Evolutionary conservation across 2,113 vertebrate genomes (phyloP), one percentile per base, ranked within the genome.

Genomic region (Stegastes partitus): DNA sequence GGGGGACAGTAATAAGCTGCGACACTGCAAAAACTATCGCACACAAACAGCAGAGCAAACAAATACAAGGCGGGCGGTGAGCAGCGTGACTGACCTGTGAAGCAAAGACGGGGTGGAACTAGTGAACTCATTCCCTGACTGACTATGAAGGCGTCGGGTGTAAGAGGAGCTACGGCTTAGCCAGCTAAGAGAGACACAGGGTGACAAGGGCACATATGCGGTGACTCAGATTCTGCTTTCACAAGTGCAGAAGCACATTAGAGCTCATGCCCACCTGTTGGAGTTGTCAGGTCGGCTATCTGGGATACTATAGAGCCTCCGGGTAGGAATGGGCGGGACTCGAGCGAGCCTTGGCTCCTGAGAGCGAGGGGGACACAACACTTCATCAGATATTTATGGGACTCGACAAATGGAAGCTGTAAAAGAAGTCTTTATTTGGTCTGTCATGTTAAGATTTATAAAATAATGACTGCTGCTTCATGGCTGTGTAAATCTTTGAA

Each of bases 101-200:
- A 93, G 91, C 92, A 95, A 92, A 86, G 85, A 90, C 2, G 93
- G 91, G 82, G 92, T 88, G 84, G 85, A 92, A 74, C 90, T 89
- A 79, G 91, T 92, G 74, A 93, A 67, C 57, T 95, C 95, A 84
- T 87, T 92, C 59, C 89, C 87, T 82, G 93, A 86, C 73, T 94
- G 94, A 91, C 91, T 94, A 87, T 92, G 89, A 78, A 92, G 89
- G 73, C 95, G 93, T 12, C 95, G 91, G 42, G 93, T 94, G 89
- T 95, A 95, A 77, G 95, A 95, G 63, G 94, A 95, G 92, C 94
- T 95, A 85, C 94, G 94, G 72, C 93, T 94, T 74, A 94, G 84
- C 93, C 92, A 95, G 67, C 94, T 95, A 88, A 83, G 79, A 71
- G 85, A 77, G 47, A 86, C 28, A 85, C 31, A 65, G 66, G 76